Percentiles rank a stretch among this genome's conserved stretches.
phyloP scores from a whole-genome alignment of 2,113 vertebrate species.

The Scophthalmus maximus region DNA sequence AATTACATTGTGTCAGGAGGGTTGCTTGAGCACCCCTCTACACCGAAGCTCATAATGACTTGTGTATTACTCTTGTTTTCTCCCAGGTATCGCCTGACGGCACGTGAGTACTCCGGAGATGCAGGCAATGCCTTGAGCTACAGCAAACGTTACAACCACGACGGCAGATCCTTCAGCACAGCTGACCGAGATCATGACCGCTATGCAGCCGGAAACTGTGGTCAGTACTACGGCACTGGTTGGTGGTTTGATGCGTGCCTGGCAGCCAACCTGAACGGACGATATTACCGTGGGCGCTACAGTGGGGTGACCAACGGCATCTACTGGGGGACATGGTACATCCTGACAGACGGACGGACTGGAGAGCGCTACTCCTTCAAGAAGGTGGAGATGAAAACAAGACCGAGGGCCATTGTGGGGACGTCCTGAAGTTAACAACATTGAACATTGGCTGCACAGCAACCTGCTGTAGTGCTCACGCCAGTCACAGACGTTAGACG shows the following conservation, averaged over 20 bases:
- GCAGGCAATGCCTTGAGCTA: slow-evolving; percentile 87
- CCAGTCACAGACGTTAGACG: slow-evolving; percentile 12
- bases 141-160: slow-evolving; percentile 86
- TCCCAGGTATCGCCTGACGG: slow-evolving; percentile 82
- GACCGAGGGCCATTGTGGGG: slow-evolving; percentile 65
- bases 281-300: slow-evolving; percentile 82
- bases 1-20: too few species aligned
- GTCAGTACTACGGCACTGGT: slow-evolving; percentile 84
- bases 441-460: not conserved
- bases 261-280: slow-evolving; percentile 86
- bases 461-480: slow-evolving; percentile 15
- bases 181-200: slow-evolving; percentile 84
- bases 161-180: slow-evolving; percentile 85
- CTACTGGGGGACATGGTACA: slow-evolving; percentile 88
- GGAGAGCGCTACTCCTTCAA: slow-evolving; percentile 87
- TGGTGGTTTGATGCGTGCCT: slow-evolving; percentile 88
- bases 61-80: not conserved
- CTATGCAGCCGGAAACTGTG: slow-evolving; percentile 83
- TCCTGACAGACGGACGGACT: slow-evolving; percentile 82
- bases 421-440: slow-evolving; percentile 32
- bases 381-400: slow-evolving; percentile 84
- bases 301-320: slow-evolving; percentile 84
- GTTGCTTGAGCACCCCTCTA: too few species aligned
- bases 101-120: slow-evolving; percentile 82
- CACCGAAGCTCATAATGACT: too few species aligned